Evolutionary conservation across 1,140 invertebrate species (phyloP).

Genomic region (Hormaphis cornu): DNA sequence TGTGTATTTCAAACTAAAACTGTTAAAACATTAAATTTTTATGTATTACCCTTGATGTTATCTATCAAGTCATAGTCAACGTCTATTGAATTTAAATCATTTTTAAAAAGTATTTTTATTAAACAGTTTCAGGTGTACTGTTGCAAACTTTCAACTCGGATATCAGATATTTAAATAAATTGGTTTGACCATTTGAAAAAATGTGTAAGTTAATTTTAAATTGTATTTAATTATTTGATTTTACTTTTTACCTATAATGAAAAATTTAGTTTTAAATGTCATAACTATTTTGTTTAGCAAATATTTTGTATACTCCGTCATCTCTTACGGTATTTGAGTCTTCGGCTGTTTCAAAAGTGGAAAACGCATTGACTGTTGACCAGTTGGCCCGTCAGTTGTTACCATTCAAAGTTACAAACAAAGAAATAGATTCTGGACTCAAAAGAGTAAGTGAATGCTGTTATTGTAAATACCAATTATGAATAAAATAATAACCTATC

Average conservation of each 20-base stretch:
- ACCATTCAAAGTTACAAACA: not conserved
- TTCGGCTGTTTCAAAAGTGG: not conserved
- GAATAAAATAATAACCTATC: not conserved
- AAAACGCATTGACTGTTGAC: not conserved
- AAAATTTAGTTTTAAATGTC: not conserved
- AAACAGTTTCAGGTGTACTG: not conserved
- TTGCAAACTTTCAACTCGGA: not conserved
- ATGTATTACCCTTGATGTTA: too few relatives aligned
- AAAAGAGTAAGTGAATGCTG: not conserved
- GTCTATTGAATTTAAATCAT: too few relatives aligned
- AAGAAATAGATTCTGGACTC: slow-evolving; percentile 9
- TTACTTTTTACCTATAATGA: not conserved
- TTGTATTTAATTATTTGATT: not conserved
- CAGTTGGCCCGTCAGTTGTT: not conserved
- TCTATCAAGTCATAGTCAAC: too few relatives aligned
- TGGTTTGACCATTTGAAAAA: not conserved
- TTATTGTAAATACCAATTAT: not conserved
- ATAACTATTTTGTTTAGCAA: not conserved
- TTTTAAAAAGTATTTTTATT: too few relatives aligned
- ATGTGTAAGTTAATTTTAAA: slow-evolving; percentile 7
- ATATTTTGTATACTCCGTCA: not conserved
- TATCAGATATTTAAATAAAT: not conserved
- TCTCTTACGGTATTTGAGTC: not conserved
- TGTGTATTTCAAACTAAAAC: too few relatives aligned
- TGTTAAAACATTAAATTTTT: too few relatives aligned